Evolutionary conservation across 2,113 vertebrate genomes (phyloP).

Genomic region (Lonchura striata): DNA sequence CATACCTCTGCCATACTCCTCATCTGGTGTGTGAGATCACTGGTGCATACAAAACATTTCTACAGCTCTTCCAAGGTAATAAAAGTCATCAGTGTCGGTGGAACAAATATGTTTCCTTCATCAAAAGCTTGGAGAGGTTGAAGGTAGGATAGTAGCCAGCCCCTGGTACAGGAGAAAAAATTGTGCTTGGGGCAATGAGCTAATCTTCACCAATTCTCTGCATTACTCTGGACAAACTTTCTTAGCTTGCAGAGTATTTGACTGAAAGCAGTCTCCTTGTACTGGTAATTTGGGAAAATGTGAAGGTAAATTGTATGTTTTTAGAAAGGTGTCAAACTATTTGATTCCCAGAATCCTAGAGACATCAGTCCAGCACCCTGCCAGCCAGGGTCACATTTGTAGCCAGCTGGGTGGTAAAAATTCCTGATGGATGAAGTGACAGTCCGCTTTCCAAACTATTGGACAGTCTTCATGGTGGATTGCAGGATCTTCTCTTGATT

Average conservation of each 20-base stretch:
- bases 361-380: neutral
- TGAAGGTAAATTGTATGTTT: neutral
- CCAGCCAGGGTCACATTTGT: neutral
- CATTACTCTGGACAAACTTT: neutral
- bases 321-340: neutral
- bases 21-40: accelerated
- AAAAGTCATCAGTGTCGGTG: neutral
- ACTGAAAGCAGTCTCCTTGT: neutral
- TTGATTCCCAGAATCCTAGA: neutral
- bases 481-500: neutral
- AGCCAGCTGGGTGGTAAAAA: neutral
- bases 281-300: neutral
- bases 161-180: neutral
- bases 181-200: neutral
- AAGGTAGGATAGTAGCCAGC: neutral
- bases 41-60: neutral
- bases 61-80: neutral
- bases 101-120: neutral
- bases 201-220: neutral
- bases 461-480: neutral
- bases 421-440: neutral
- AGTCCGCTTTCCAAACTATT: neutral
- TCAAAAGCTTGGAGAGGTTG: neutral
- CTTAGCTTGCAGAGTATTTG: neutral
- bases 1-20: accelerated